A percentile compares a stretch with the other conserved stretches of the same genome.
Evolutionary conservation across 1,140 invertebrate species (phyloP).

Genomic region (Holotrichia oblita): DNA sequence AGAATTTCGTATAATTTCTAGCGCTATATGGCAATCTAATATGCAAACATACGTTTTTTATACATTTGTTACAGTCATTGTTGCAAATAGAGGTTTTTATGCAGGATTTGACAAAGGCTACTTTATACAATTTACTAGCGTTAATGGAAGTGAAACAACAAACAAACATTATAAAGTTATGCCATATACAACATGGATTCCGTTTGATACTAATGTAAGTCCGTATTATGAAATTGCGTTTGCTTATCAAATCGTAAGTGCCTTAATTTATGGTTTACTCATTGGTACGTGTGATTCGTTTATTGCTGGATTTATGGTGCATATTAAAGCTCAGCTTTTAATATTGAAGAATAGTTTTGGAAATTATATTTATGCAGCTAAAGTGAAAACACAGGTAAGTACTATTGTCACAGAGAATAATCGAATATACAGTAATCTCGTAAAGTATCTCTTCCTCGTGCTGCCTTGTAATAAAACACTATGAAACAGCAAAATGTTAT

Average conservation of each 20-base stretch:
- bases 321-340: constrained; percentile 46
- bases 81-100: constrained; percentile 25
- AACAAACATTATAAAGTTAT: constrained; percentile 35
- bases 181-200: constrained; percentile 45
- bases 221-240: constrained; percentile 45
- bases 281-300: constrained; percentile 43
- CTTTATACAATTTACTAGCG: background rate
- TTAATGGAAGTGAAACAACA: constrained; percentile 23
- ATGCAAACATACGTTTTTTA: constrained; percentile 42
- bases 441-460: too few relatives aligned
- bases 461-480: too few relatives aligned
- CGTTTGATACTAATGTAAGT: constrained; percentile 43
- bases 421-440: too few relatives aligned
- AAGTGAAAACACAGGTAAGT: constrained; percentile 9
- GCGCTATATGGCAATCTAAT: constrained; percentile 39
- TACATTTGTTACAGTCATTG: constrained; percentile 26
- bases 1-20: constrained; percentile 41
- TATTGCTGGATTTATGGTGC: constrained; percentile 43
- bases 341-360: constrained; percentile 43
- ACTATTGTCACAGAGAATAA: too few relatives aligned
- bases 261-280: constrained; percentile 41
- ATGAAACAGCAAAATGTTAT: too few relatives aligned
- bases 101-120: constrained; percentile 39
- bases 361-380: constrained; percentile 17
- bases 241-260: constrained; percentile 40